Percentiles rank a stretch among this genome's conserved stretches.
Conservation (phyloP, 2,797 vertebrate genomes). For the Chaetophractus vellerosus region DNA sequence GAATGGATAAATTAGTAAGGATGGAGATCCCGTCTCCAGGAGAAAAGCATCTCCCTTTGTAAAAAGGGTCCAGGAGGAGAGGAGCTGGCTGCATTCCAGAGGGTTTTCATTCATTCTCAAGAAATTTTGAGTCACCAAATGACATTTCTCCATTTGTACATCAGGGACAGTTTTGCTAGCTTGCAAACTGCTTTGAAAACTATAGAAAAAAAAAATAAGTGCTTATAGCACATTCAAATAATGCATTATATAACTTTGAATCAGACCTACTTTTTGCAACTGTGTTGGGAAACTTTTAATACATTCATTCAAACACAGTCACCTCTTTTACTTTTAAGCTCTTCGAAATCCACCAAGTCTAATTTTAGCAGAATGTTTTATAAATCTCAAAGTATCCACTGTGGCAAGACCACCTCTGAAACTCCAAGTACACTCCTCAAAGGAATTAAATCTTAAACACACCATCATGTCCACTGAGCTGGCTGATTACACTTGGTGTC, state of each 20-base stretch:
- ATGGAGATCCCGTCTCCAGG: background rate
- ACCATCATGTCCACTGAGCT: conserved; percentile 68
- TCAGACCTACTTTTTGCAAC: conserved; percentile 16
- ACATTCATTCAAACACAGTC: conserved; percentile 47
- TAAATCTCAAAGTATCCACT: background rate
- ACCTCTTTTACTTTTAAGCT: background rate
- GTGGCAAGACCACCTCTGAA: conserved; percentile 72
- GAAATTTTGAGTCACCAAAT: background rate
- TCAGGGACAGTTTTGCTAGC: background rate
- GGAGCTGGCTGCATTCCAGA: background rate
- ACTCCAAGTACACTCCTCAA: conserved; percentile 82
- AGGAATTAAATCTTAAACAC: conserved; percentile 86
- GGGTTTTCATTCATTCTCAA: background rate
- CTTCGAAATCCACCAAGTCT: conserved; percentile 29
- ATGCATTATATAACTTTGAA: background rate
- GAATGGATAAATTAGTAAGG: background rate
- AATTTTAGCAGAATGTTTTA: conserved; percentile 25
- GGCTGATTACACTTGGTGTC: conserved; percentile 81
- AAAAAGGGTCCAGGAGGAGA: background rate
- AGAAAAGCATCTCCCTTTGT: background rate
- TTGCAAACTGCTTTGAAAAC: conserved; percentile 30
- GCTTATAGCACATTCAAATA: background rate
- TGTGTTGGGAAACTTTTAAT: conserved; percentile 10
- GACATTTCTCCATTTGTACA: background rate
- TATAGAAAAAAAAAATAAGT: background rate